Percentiles rank a stretch among this genome's conserved stretches.
These are phyloP conservation scores for Plagodis pulveraria DNA, from an alignment of 2,888 invertebrate genomes.

Conservation along the genomic window DNA sequence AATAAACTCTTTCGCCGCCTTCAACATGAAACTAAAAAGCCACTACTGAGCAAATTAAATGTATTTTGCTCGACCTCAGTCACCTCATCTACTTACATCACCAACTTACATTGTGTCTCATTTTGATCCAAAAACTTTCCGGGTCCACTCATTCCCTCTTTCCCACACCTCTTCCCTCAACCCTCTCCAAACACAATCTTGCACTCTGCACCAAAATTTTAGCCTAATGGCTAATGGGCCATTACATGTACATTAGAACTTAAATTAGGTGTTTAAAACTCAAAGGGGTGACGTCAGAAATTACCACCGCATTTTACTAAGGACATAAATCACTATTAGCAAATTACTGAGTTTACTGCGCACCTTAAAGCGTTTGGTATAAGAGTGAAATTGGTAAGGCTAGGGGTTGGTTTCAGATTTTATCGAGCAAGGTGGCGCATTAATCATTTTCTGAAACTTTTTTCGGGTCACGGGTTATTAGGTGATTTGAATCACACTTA, in stretches of 20 bases:
- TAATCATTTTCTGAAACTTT: conserved; percentile 39
- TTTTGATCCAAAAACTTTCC: no score
- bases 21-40: no score
- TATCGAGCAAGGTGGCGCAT: conserved; percentile 33
- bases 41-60: no score
- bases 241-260: conserved; percentile 33
- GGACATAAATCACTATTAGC: conserved; percentile 36
- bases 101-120: no score
- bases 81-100: no score
- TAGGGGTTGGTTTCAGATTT: conserved; percentile 25
- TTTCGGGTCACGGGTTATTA: conserved; percentile 40
- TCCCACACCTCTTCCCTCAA: background rate
- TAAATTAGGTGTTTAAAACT: conserved; percentile 30
- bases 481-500: conserved; percentile 38
- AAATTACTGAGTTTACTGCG: conserved; percentile 22
- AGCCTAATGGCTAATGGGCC: conserved; percentile 32
- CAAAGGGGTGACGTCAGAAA: conserved; percentile 30
- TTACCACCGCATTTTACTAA: conserved; percentile 36
- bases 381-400: conserved; percentile 24
- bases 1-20: no score
- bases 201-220: conserved; percentile 26
- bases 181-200: conserved; percentile 14
- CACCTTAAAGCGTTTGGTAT: conserved; percentile 25
- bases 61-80: no score
- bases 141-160: background rate